A percentile compares a stretch with the other conserved stretches of the same genome.
phyloP scores from a whole-genome alignment of 1,140 invertebrate genomes.

The Parapsyche elsis region DNA sequence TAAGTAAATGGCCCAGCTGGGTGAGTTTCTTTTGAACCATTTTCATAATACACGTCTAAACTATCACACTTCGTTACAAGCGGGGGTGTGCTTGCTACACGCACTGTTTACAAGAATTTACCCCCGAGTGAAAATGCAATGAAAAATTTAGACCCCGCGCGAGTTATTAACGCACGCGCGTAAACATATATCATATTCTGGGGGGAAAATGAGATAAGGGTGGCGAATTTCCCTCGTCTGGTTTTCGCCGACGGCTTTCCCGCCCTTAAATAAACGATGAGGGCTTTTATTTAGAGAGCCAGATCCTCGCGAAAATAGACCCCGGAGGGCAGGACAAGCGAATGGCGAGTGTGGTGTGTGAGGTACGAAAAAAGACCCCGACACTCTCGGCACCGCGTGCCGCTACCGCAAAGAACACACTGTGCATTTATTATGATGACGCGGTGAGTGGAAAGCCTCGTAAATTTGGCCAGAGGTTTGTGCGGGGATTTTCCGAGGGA shows the following conservation, averaged over 20 bases:
- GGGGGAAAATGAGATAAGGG: conserved; percentile 1
- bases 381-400: not conserved
- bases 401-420: not conserved
- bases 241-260: conserved; percentile 7
- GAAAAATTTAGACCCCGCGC: too few species aligned
- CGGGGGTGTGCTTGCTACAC: too few species aligned
- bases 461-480: too few species aligned
- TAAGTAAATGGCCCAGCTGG: too few species aligned
- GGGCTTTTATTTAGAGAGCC: conserved; percentile 21
- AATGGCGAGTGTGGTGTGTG: not conserved
- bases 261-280: conserved; percentile 33
- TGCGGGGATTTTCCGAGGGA: too few species aligned
- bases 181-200: not conserved
- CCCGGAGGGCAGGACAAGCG: not conserved
- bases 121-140: too few species aligned
- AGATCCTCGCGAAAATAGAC: conserved; percentile 23
- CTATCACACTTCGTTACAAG: too few species aligned
- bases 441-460: too few species aligned
- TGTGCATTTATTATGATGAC: not conserved
- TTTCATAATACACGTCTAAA: too few species aligned
- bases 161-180: not conserved
- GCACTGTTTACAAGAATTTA: too few species aligned
- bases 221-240: not conserved
- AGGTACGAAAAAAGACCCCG: not conserved
- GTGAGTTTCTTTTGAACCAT: too few species aligned